Evolutionary conservation across 2,888 invertebrate species (phyloP).

Genomic region (Melinopterus prodromus): DNA sequence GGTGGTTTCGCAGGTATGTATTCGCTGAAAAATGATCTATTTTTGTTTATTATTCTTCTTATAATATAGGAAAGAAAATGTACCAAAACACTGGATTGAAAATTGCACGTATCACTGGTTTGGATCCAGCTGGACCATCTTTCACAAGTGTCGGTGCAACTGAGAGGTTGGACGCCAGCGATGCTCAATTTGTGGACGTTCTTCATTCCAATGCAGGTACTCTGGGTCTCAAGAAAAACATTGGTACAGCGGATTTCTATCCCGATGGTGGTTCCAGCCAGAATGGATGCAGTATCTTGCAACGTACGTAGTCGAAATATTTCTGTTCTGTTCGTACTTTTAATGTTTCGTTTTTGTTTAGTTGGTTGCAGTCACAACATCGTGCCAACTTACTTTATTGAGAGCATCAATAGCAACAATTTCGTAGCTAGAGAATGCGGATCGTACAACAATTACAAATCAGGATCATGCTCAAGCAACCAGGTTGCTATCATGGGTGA

Average conservation of each 20-base stretch:
- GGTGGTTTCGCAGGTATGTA: constrained; percentile 50
- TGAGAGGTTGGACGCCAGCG: constrained; percentile 50
- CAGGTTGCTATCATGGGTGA: constrained; percentile 27
- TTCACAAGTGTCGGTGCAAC: not conserved
- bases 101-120: constrained; percentile 27
- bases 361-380: constrained; percentile 66
- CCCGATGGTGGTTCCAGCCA: constrained; percentile 75
- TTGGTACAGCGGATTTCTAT: constrained; percentile 77
- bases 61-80: not conserved
- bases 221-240: constrained; percentile 70
- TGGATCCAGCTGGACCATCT: constrained; percentile 24
- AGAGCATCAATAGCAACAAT: constrained; percentile 35
- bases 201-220: constrained; percentile 76
- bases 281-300: constrained; percentile 65
- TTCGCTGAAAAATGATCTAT: not conserved
- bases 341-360: constrained; percentile 46
- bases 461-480: constrained; percentile 26
- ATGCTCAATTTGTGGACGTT: constrained; percentile 75
- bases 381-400: constrained; percentile 33
- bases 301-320: not conserved
- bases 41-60: not conserved
- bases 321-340: not conserved
- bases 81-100: not conserved
- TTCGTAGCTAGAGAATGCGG: constrained; percentile 33
- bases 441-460: constrained; percentile 10